Base-by-base conservation (phyloP, 2,113 vertebrate species). In the Halichoerus grypus region DNA sequence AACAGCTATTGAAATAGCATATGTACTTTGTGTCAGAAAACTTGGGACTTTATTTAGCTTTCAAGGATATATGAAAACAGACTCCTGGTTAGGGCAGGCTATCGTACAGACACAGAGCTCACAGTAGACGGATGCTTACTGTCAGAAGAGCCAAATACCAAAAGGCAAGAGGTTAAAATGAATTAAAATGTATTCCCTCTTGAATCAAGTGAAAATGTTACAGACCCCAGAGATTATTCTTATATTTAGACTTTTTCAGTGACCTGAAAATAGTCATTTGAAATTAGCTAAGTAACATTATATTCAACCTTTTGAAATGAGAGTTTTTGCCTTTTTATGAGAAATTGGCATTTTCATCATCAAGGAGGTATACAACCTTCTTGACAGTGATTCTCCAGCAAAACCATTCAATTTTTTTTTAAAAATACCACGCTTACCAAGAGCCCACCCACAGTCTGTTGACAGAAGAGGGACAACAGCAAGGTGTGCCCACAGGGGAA, bases 261-360 rank as follows among this genome's bases (percentile, higher is more conserved):
- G 95, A 97, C 97, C 97, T 96, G 92, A 91, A 92, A 87, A 92
- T 95, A 95, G 69, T 26, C 96, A 77, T 95, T 94, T 97, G 88
- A 97, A 97, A 97, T 96, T 96, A 97, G 97, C 90, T 88, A 97
- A 96, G 87, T 94, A 97, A 96, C 95, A 96, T 98, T 88, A 94
- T 81, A 96, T 76, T 96, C 97, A 97, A 97, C 97, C 97, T 98
- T 98, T 98, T 28, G 15, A 97, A 97, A 96, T 84, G 81, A 90
- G 71, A 87, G 55, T 36, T 91, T 96, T 87, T 96, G 80, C 46
- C 84, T 97, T 97, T 98, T 97, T 90, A 90, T 91, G 65, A 97
- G 81, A 96, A 97, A 95, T n/a, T 97, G 97, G 84, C 97, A 96
- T 97, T 97, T 97, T 96, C 97, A 84, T 95, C 92, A 49, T 88